These are phyloP conservation scores for Aplocera efformata DNA, from an alignment of 2,888 invertebrate genomes.

Conservation along the genomic window DNA sequence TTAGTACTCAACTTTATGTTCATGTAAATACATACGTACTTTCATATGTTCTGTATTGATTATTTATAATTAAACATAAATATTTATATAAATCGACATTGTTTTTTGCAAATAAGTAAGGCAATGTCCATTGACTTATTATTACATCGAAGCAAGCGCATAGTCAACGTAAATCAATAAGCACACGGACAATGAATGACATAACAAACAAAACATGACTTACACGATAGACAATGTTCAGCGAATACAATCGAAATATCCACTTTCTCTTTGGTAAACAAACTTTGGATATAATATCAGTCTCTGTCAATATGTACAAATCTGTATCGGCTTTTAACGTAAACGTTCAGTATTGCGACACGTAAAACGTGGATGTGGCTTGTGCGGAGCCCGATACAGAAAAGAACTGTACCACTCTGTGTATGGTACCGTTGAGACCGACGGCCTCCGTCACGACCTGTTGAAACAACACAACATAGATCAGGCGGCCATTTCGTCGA, in stretches of 20 bases:
- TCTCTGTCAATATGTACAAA: constrained; percentile 76
- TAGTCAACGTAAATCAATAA: constrained; percentile 61
- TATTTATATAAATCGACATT: constrained; percentile 10
- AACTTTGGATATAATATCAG: constrained; percentile 75
- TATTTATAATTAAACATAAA: constrained; percentile 14
- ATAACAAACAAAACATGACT: constrained; percentile 79
- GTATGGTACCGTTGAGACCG: constrained; percentile 82
- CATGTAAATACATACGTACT: neutral
- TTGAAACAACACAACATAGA: constrained; percentile 77
- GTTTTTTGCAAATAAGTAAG: constrained; percentile 15
- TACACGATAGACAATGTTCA: constrained; percentile 75
- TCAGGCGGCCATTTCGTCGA: constrained; percentile 59
- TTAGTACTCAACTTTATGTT: neutral
- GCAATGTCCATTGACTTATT: constrained; percentile 34
- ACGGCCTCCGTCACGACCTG: constrained; percentile 81
- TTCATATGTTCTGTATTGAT: no score
- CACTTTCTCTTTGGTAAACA: constrained; percentile 60
- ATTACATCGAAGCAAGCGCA: constrained; percentile 71
- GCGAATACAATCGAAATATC: constrained; percentile 69
- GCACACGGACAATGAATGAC: constrained; percentile 79
- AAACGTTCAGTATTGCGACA: constrained; percentile 78
- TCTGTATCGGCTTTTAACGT: constrained; percentile 49
- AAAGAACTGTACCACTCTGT: constrained; percentile 83
- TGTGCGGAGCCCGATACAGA: constrained; percentile 81
- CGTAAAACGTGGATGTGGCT: constrained; percentile 83